Percentiles rank a stretch among this genome's conserved stretches.
These are phyloP conservation scores for Arrhamphus sclerolepis DNA, from an alignment of 2,797 vertebrate genomes.

Conservation along the genomic window DNA sequence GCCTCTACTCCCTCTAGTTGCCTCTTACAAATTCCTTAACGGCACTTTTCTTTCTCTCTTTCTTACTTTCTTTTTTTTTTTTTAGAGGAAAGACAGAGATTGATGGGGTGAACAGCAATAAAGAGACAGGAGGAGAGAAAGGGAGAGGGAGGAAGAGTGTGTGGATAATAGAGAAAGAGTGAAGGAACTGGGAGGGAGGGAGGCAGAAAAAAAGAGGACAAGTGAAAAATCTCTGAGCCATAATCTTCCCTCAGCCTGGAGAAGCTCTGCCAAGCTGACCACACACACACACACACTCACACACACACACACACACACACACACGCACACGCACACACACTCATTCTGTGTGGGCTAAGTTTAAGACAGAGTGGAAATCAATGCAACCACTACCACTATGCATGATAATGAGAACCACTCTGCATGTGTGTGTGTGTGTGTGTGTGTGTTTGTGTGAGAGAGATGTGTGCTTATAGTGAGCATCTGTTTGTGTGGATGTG, in stretches of 20 bases:
- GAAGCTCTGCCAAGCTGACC: constrained; percentile 73
- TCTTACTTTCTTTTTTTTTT: constrained; percentile 9
- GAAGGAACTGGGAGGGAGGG: constrained; percentile 33
- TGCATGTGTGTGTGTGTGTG: constrained; percentile 20
- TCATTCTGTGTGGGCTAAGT: constrained; percentile 61
- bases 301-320: constrained; percentile 39
- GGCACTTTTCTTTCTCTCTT: constrained; percentile 36
- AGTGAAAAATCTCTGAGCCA: constrained; percentile 75
- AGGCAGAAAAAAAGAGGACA: constrained; percentile 33
- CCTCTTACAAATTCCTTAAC: constrained; percentile 57
- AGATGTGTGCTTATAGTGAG: constrained; percentile 38
- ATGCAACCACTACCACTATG: constrained; percentile 72
- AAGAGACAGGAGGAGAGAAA: constrained; percentile 59
- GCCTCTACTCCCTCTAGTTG: constrained; percentile 37
- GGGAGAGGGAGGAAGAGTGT: constrained; percentile 30
- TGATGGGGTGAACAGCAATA: constrained; percentile 70
- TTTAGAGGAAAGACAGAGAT: constrained; percentile 49
- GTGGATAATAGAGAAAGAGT: constrained; percentile 33
- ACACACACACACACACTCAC: constrained; percentile 56
- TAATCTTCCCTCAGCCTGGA: constrained; percentile 77
- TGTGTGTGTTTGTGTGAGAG: constrained; percentile 26
- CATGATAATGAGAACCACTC: constrained; percentile 70
- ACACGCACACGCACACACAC: constrained; percentile 34
- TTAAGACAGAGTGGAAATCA: constrained; percentile 76
- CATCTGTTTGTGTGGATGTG: constrained; percentile 38